A percentile compares a stretch with the other conserved stretches of the same genome.
phyloP scores from a whole-genome alignment of 1,140 invertebrate genomes.

The Calliphora vicina region DNA sequence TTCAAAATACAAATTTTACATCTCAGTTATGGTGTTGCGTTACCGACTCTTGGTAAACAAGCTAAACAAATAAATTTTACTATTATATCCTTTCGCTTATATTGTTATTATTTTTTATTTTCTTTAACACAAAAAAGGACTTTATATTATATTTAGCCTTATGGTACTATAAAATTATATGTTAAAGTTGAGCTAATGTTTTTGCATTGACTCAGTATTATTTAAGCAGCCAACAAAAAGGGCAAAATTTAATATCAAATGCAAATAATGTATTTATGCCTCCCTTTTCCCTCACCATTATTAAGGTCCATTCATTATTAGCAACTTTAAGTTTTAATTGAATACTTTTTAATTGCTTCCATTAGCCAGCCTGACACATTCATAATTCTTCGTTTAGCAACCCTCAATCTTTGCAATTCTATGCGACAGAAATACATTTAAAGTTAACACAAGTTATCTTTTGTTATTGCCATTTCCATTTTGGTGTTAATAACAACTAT shows the following conservation, averaged over 20 bases:
- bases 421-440: background rate
- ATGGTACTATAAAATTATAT: constrained; percentile 21
- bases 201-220: too few relatives aligned
- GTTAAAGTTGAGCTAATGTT: background rate
- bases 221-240: background rate
- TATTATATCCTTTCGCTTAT: constrained; percentile 12
- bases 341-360: background rate
- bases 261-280: background rate
- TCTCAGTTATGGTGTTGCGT: background rate
- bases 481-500: background rate
- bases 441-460: too few relatives aligned
- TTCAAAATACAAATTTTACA: too few relatives aligned
- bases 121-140: background rate
- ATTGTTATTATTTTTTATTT: background rate
- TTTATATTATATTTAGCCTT: background rate
- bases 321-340: constrained; percentile 19
- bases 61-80: constrained; percentile 18
- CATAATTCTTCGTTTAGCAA: background rate
- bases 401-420: background rate
- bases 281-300: background rate
- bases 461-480: background rate
- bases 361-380: background rate
- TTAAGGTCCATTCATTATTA: background rate
- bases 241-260: background rate
- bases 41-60: background rate